Evolutionary conservation across 23 tunicate genomes (phyloP).

Genomic region (Trididemnum clinides): DNA sequence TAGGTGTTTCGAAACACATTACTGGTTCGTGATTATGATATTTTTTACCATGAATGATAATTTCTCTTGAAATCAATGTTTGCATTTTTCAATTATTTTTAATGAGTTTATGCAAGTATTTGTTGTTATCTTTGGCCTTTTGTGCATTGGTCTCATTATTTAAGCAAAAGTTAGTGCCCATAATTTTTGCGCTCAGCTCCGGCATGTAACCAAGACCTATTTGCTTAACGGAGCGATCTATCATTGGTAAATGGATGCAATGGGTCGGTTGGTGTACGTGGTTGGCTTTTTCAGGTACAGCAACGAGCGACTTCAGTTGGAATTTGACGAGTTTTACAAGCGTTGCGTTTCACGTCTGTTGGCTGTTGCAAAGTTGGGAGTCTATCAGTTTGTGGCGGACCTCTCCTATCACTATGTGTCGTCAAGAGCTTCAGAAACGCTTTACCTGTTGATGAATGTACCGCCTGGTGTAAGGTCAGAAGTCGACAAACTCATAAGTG

Average conservation of each 20-base stretch:
- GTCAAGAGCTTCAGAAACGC: slow-evolving; percentile 68
- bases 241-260: not conserved
- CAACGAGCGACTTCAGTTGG: slow-evolving; percentile 66
- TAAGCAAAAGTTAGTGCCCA: no score
- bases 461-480: slow-evolving; percentile 84
- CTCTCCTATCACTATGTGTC: slow-evolving; percentile 75
- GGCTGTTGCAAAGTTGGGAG: slow-evolving; percentile 78
- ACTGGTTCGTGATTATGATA: no score
- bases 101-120: no score
- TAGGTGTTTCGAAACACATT: no score
- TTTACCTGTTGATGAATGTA: slow-evolving; percentile 91
- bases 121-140: no score
- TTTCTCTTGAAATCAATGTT: no score
- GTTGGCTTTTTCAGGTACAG: slow-evolving; percentile 30
- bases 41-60: no score
- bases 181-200: no score
- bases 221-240: no score
- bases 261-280: not conserved
- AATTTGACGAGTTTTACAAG: slow-evolving; percentile 89
- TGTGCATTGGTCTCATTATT: no score
- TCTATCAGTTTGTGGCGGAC: slow-evolving; percentile 93
- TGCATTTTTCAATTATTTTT: no score
- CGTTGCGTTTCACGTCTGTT: slow-evolving; percentile 82
- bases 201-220: no score
- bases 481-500: slow-evolving; percentile 71